Evolutionary conservation across 2,888 invertebrate genomes (phyloP).

Genomic region (Abrostola tripartita): DNA sequence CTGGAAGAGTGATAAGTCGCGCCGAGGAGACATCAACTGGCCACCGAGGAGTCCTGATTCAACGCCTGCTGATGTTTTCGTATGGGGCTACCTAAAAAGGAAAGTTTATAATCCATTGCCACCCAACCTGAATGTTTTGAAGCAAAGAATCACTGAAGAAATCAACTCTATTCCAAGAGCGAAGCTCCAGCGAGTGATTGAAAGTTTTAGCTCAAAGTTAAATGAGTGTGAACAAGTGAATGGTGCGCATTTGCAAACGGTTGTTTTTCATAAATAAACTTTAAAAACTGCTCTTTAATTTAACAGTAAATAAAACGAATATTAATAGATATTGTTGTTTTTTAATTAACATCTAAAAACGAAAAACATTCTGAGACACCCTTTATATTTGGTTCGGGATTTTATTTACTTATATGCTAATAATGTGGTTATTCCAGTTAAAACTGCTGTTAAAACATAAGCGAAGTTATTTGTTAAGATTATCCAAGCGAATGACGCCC

Average conservation of each 20-base stretch:
- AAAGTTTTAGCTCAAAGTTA: neutral
- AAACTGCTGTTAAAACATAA: no score
- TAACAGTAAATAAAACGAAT: neutral
- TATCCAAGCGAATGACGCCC: no score
- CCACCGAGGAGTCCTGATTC: conserved; percentile 44
- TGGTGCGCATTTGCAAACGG: conserved; percentile 4
- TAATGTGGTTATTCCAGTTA: no score
- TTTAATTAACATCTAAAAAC: neutral
- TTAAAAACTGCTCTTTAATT: conserved; percentile 1
- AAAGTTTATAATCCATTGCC: conserved; percentile 51
- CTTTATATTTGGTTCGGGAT: no score
- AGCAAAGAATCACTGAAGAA: conserved; percentile 51
- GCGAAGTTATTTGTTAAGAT: no score
- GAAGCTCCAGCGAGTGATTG: conserved; percentile 41
- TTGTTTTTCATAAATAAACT: conserved; percentile 8
- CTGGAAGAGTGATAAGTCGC: conserved; percentile 46
- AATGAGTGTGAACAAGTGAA: conserved; percentile 5
- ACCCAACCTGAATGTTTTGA: conserved; percentile 37
- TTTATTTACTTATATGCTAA: no score
- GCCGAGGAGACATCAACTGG: conserved; percentile 42
- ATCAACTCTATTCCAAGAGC: conserved; percentile 31
- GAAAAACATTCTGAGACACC: neutral
- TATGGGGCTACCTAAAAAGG: neutral
- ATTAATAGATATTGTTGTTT: neutral
- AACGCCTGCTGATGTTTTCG: neutral